Base-by-base conservation (phyloP, 2,888 invertebrate species). In the Lepeophtheirus nordmannii region DNA sequence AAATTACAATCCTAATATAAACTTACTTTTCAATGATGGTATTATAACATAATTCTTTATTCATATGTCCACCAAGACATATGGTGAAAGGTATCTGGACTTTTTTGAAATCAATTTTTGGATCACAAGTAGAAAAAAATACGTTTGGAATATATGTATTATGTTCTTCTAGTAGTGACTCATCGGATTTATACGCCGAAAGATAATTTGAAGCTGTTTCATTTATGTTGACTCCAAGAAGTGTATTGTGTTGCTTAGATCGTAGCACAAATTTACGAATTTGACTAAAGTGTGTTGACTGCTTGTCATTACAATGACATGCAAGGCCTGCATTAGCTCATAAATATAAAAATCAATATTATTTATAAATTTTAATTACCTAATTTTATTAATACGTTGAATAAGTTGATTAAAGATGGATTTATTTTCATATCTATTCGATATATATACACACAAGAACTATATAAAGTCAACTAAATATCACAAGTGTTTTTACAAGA, bases 91-190 rank as follows among this genome's bases (percentile, higher is more conserved):
- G 53, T 46, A 46, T 46, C 17, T 17, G 53, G 53, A 46, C 53
- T 46, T 46, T 46, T 14, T 14, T n/a, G 53, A 46, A 46, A 17
- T 46, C 53, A 3, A 46, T 17, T 14, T 8, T 14, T 14, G 53
- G 53, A 17, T 46, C 53, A 46, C 53, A 46, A 17, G 53, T 46
- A 14, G 53, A 46, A 17, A 46, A 46, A 17, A 46, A 46, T 14
- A 46, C 53, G 8, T 46, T 46, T 8, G 17, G 2, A 17, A 17
- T n/a, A 8, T 46, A 14, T 46, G 53, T n/a, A 17, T 46, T 17
- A 46, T 46, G 53, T 46, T 46, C 53, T 46, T 46, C 53, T n/a
- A 46, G 53, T 14, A 46, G 53, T n/a, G n/a, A n/a, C 53, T 46
- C 53, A 14, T 46, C 53, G 53, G 8, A 46, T 46, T 46, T 46